Evolutionary conservation across 2,888 invertebrate species (phyloP).

Genomic region (Rhopalosiphum nymphaeae): DNA sequence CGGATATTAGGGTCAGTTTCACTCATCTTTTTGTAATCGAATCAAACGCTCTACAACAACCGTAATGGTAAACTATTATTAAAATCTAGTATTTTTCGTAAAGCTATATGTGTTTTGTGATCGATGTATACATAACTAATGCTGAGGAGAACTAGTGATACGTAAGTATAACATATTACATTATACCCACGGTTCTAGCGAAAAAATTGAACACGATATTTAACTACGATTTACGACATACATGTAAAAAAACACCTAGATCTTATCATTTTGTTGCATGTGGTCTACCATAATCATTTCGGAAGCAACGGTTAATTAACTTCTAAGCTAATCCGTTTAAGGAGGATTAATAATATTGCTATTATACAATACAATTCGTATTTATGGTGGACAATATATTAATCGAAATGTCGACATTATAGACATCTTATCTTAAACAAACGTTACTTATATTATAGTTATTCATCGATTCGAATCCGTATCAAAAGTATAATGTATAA

Average conservation of each 20-base stretch:
- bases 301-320: neutral
- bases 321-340: neutral
- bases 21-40: neutral
- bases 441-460: neutral
- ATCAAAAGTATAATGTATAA: neutral
- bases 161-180: neutral
- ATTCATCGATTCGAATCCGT: neutral
- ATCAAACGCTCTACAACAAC: neutral
- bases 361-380: neutral
- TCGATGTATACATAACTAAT: neutral
- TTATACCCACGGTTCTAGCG: neutral
- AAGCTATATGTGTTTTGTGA: neutral
- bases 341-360: neutral
- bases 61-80: neutral
- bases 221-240: neutral
- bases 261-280: too few species aligned
- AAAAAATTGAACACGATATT: neutral
- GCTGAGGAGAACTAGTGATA: neutral
- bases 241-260: too few species aligned
- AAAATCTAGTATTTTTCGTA: neutral
- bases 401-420: neutral
- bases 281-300: neutral
- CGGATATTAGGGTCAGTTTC: neutral
- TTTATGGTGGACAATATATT: neutral
- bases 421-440: neutral